phyloP scores from a whole-genome alignment of 1,140 invertebrate species.

The Panulirus ornatus region DNA sequence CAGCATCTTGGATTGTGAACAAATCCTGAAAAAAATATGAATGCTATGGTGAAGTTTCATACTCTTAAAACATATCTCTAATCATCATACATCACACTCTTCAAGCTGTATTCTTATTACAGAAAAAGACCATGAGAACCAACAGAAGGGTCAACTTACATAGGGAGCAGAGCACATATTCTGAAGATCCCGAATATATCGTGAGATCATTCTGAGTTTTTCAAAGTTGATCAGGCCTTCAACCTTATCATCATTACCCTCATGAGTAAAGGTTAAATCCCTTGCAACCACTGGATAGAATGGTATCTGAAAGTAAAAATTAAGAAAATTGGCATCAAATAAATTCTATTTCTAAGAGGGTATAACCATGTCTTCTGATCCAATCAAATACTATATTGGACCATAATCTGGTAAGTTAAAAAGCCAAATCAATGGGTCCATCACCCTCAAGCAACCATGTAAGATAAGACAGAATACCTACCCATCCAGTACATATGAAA shows the following conservation, averaged over 20 bases:
- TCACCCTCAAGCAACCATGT: too few species aligned
- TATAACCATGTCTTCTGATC: too few species aligned
- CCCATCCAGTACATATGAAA: too few species aligned
- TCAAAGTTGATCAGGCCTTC: constrained; percentile 98
- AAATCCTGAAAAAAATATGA: constrained; percentile 83
- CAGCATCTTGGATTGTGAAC: constrained; percentile 88
- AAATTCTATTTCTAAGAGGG: too few species aligned
- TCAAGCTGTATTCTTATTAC: constrained; percentile 15
- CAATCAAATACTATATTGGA: too few species aligned
- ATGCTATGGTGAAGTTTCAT: too few species aligned
- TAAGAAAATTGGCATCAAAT: too few species aligned
- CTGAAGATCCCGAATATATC: constrained; percentile 86
- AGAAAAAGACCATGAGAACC: neutral
- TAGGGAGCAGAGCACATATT: constrained; percentile 96
- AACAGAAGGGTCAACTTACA: constrained; percentile 41
- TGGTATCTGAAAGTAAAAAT: constrained; percentile 87
- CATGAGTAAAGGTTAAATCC: constrained; percentile 98
- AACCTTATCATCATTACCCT: constrained; percentile 96
- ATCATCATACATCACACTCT: too few species aligned
- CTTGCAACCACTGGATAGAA: constrained; percentile 98
- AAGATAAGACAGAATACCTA: too few species aligned
- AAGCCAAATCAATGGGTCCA: too few species aligned
- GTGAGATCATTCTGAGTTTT: constrained; percentile 98
- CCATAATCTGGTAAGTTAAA: too few species aligned
- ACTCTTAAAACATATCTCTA: too few species aligned